Evolutionary conservation across 2,888 invertebrate species (phyloP).

Genomic region (Drosophila emarginata): DNA sequence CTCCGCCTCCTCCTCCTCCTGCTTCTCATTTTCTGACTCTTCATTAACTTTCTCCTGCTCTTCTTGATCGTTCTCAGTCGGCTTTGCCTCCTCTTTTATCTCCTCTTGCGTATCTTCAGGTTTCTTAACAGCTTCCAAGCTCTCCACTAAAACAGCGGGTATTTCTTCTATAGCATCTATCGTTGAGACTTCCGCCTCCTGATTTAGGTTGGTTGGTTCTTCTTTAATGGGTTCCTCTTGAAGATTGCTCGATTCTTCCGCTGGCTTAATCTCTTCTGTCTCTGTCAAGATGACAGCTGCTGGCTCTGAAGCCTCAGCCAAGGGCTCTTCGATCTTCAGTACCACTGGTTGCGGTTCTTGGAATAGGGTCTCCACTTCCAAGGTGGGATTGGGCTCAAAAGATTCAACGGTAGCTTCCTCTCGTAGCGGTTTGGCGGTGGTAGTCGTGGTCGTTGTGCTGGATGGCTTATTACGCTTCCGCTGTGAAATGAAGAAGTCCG

Average conservation of each 20-base stretch:
- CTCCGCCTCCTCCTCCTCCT: conserved; percentile 12
- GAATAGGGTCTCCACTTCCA: conserved; percentile 68
- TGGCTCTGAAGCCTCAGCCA: conserved; percentile 67
- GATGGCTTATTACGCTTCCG: conserved; percentile 1
- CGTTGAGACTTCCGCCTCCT: conserved; percentile 36
- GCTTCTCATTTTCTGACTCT: background rate
- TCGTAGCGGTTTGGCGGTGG: background rate
- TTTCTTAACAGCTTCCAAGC: conserved; percentile 39
- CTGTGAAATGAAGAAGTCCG: background rate
- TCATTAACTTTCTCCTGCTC: conserved; percentile 14
- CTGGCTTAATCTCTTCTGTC: conserved; percentile 13
- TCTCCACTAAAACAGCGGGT: conserved; percentile 67
- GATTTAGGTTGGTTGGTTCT: background rate
- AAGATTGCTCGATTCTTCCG: background rate
- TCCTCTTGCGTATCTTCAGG: background rate
- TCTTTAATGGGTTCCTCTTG: background rate
- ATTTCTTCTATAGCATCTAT: conserved; percentile 72
- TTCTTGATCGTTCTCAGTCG: background rate
- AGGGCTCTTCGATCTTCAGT: conserved; percentile 40
- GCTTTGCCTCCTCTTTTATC: conserved; percentile 1
- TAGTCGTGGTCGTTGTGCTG: conserved; percentile 20
- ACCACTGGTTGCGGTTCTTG: conserved; percentile 30
- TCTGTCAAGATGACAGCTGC: conserved; percentile 55
- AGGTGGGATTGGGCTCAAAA: conserved; percentile 63
- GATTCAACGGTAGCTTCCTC: background rate